These are phyloP conservation scores for Acanthornis magna DNA, from an alignment of 2,797 vertebrate species.

Conservation along the genomic window DNA sequence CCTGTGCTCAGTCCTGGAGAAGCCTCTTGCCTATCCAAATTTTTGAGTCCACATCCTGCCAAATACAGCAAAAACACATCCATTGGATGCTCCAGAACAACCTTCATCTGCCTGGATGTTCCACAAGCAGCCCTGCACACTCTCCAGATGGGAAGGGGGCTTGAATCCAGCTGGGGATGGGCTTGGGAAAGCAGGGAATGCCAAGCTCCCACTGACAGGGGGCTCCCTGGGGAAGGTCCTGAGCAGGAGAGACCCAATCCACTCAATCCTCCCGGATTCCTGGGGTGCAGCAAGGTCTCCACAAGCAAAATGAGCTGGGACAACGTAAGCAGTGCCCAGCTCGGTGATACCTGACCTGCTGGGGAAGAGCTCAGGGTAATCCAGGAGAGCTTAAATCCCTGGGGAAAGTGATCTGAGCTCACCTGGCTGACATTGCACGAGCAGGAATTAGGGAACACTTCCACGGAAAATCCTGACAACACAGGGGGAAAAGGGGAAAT, in stretches of 20 bases:
- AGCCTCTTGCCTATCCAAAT: neutral
- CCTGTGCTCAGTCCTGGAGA: neutral
- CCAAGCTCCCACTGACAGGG: neutral
- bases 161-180: neutral
- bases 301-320: too few species aligned
- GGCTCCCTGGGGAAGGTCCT: neutral
- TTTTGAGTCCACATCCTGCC: neutral
- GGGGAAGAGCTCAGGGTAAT: neutral
- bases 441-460: neutral
- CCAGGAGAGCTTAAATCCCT: neutral
- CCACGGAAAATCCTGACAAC: neutral
- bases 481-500: neutral
- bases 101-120: rapidly evolving
- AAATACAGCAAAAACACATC: neutral
- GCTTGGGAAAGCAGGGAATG: neutral
- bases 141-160: neutral
- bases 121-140: neutral
- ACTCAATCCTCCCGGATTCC: neutral
- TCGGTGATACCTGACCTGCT: neutral
- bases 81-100: neutral
- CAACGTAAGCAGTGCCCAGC: neutral
- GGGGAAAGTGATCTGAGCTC: neutral
- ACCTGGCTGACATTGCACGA: neutral
- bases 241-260: neutral
- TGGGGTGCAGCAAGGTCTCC: neutral